Evolutionary conservation across 53 echinoderm and acorn worm genomes (phyloP).

Genomic region (Henricia sp.): DNA sequence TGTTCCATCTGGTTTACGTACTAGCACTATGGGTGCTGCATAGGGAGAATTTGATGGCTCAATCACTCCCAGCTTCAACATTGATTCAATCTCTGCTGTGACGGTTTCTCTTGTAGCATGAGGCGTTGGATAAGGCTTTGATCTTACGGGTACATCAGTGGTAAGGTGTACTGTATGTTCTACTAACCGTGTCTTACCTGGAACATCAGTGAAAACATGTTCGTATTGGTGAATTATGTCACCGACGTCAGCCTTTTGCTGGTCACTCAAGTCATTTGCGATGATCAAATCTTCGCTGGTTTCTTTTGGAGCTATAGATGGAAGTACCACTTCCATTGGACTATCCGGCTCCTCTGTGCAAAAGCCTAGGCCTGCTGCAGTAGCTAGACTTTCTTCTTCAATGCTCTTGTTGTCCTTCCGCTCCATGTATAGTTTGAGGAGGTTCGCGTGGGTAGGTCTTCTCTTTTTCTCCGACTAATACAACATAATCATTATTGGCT

Average conservation of each 20-base stretch:
- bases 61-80: constrained; percentile 41
- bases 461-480: background rate
- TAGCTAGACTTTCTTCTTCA: background rate
- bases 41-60: constrained; percentile 19
- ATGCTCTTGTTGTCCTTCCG: background rate
- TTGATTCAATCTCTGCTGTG: constrained; percentile 16
- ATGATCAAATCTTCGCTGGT: background rate
- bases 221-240: background rate
- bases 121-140: constrained; percentile 38
- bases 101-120: constrained; percentile 4
- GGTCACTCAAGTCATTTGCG: background rate
- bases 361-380: background rate
- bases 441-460: constrained; percentile 43
- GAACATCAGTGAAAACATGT: constrained; percentile 37
- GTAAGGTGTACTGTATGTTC: constrained; percentile 51
- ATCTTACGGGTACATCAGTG: constrained; percentile 7
- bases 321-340: background rate
- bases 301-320: constrained; percentile 6
- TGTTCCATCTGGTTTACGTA: background rate
- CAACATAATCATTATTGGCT: constrained; percentile 17
- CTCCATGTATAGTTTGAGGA: constrained; percentile 24
- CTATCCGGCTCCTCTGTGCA: constrained; percentile 9
- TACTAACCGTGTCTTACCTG: constrained; percentile 46
- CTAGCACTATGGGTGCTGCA: constrained; percentile 24
- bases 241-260: constrained; percentile 19